These are phyloP conservation scores for Andricus quercusramuli DNA, from an alignment of 2,888 invertebrate genomes.

Conservation along the genomic window DNA sequence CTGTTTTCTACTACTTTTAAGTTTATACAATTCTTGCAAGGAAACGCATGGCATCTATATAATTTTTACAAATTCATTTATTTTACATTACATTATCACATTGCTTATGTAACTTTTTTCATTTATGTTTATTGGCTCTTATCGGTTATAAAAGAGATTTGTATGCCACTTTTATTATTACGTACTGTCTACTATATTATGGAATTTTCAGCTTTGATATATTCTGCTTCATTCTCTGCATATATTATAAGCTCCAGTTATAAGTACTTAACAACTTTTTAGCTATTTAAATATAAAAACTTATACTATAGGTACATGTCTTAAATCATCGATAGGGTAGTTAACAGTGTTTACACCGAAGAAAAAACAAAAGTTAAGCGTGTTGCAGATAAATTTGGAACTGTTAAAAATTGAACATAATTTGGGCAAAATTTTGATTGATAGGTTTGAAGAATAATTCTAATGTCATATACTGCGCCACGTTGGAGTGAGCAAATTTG, in stretches of 20 bases:
- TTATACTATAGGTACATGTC: background rate
- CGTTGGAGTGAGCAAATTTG: no score
- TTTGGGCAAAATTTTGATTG: no score
- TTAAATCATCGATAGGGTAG: background rate
- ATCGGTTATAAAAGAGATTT: background rate
- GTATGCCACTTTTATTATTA: background rate
- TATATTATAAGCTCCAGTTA: background rate
- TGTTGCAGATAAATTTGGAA: no score
- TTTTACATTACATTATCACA: background rate
- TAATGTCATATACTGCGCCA: no score
- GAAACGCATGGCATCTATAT: no score
- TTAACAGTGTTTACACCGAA: background rate
- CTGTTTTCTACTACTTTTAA: no score
- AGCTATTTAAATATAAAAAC: background rate
- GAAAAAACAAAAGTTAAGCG: no score
- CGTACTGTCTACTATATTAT: background rate
- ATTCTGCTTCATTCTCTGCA: background rate
- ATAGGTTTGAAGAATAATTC: no score
- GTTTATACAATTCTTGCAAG: no score
- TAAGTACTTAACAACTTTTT: background rate
- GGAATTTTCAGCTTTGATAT: background rate
- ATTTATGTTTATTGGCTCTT: background rate
- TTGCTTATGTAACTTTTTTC: background rate
- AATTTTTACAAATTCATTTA: no score
- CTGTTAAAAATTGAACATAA: no score